These are phyloP conservation scores for Sinocyclocheilus rhinocerous DNA, from an alignment of 2,113 vertebrate species.

Conservation along the genomic window DNA sequence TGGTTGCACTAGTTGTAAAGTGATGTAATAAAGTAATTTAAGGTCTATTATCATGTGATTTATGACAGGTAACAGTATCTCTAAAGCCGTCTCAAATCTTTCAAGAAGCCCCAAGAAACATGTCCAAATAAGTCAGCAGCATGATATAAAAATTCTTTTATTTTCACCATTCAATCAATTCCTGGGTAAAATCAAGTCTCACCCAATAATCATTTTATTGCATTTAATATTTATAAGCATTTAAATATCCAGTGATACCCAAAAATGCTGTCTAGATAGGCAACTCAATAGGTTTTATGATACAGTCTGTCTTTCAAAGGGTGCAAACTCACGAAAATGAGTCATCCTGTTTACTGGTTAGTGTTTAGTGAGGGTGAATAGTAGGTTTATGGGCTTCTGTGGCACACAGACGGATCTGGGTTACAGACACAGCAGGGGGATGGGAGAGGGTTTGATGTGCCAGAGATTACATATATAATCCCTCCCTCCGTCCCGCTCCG, in stretches of 20 bases:
- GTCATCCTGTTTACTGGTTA: slow-evolving; percentile 20
- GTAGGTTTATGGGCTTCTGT: slow-evolving; percentile 12
- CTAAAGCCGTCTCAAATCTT: not conserved
- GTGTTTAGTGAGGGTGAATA: not conserved
- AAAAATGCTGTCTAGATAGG: not conserved
- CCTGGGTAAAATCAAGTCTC: not conserved
- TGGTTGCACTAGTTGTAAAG: not conserved
- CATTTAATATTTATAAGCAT: not conserved
- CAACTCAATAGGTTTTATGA: not conserved
- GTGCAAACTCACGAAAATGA: not conserved
- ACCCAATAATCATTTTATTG: not conserved
- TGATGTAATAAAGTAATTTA: not conserved
- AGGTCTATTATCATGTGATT: not conserved
- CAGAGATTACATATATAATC: slow-evolving; percentile 68
- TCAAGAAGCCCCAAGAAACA: not conserved
- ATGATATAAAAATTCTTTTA: not conserved
- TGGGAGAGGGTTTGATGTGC: slow-evolving; percentile 39
- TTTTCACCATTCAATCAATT: not conserved
- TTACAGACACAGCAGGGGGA: slow-evolving; percentile 31
- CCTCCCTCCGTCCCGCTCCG: slow-evolving; percentile 17
- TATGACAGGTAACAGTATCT: not conserved
- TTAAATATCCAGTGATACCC: not conserved
- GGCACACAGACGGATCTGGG: slow-evolving; percentile 38
- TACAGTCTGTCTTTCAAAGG: not conserved
- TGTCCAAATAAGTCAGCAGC: not conserved